Conservation (phyloP, 2,888 invertebrate genomes). For the Drosophila testacea region DNA sequence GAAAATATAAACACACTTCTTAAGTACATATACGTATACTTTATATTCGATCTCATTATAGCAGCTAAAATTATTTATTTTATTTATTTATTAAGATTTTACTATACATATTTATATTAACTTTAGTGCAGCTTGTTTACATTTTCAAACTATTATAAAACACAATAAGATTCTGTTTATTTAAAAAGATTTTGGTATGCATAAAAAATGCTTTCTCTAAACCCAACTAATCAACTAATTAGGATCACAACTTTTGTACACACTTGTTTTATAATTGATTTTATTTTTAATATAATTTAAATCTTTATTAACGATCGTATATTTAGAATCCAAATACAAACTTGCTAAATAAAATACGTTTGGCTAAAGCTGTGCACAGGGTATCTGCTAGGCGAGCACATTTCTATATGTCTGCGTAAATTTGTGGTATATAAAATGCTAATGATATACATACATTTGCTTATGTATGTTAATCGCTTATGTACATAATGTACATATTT, state of each 20-base stretch:
- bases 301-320: no score
- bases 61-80: neutral
- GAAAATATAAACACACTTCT: neutral
- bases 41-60: neutral
- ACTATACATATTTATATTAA: neutral
- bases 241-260: neutral
- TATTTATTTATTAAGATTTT: neutral
- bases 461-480: conserved; percentile 4
- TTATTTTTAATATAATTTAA: neutral
- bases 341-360: neutral
- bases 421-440: neutral
- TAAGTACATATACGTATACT: neutral
- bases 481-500: conserved; percentile 4
- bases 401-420: no score
- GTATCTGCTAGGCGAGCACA: neutral
- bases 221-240: neutral
- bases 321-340: neutral
- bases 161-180: no score
- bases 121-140: neutral
- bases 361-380: neutral
- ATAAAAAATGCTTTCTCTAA: neutral
- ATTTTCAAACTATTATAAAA: neutral
- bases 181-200: no score
- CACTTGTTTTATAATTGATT: neutral
- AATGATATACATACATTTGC: neutral